phyloP scores from a whole-genome alignment of 2,797 vertebrate genomes.

The Pitangus sulphuratus region DNA sequence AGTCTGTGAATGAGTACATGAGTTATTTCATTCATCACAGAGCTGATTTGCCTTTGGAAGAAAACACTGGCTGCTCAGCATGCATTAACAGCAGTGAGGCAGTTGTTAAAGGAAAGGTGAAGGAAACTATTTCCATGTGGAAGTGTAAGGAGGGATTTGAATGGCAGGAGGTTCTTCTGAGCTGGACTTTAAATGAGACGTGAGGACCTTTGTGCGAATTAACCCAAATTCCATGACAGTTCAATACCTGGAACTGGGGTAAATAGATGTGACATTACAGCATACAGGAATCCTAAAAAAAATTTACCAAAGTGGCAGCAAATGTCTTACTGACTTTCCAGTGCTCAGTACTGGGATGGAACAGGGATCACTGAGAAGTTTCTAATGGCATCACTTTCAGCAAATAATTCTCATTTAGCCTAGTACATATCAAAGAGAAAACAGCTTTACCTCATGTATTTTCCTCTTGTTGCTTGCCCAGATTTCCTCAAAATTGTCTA shows the following conservation, averaged over 20 bases:
- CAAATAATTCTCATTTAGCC: background rate
- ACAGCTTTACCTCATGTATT: background rate
- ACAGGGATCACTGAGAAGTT: background rate
- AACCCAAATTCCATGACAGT: background rate
- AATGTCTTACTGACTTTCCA: background rate
- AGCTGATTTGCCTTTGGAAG: background rate
- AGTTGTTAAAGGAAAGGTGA: background rate
- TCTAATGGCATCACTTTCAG: background rate
- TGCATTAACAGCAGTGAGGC: background rate
- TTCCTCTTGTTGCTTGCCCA: background rate
- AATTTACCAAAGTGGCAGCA: background rate
- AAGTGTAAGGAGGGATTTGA: background rate
- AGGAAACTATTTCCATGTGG: background rate
- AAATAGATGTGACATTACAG: background rate
- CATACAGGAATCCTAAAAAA: background rate
- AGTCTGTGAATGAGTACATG: background rate
- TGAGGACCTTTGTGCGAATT: background rate
- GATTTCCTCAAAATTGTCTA: background rate
- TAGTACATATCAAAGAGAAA: background rate
- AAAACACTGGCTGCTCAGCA: background rate
- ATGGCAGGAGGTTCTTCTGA: background rate
- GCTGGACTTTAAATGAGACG: background rate
- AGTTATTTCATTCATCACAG: background rate
- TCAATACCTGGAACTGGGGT: background rate
- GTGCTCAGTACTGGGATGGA: background rate